phyloP scores from a whole-genome alignment of 1,140 invertebrate species.

The Lepidurus couesii region DNA sequence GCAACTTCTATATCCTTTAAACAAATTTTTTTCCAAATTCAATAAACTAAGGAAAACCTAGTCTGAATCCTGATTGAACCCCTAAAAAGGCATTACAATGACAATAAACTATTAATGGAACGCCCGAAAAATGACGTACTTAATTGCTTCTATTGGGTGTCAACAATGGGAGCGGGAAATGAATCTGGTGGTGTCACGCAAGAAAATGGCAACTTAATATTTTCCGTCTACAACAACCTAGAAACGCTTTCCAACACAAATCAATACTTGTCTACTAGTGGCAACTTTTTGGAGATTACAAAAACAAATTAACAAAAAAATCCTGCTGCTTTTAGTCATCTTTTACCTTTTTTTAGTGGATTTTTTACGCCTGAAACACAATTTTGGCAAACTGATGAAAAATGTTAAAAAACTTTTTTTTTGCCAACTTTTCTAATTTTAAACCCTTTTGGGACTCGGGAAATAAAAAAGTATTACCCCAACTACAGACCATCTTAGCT shows the following conservation, averaged over 20 bases:
- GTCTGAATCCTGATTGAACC: neutral
- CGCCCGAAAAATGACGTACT: neutral
- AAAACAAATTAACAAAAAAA: neutral
- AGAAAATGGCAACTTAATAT: neutral
- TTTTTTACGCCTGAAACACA: neutral
- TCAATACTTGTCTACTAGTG: conserved; percentile 16
- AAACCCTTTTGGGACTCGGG: neutral
- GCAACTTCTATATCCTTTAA: neutral
- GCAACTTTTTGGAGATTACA: neutral
- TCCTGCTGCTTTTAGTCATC: neutral
- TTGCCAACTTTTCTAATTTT: neutral
- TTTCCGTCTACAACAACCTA: neutral
- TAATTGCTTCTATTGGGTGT: conserved; percentile 10
- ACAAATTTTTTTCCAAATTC: too few relatives aligned
- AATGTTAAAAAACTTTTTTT: neutral
- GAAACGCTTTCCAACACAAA: neutral
- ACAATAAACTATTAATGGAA: neutral
- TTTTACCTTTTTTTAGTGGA: neutral
- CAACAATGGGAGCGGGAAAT: conserved; percentile 1
- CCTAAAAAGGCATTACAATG: conserved; percentile 4
- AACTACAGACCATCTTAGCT: conserved; percentile 9
- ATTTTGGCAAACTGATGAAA: neutral
- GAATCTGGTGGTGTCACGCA: neutral
- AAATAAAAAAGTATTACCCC: neutral
- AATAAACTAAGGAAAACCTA: neutral